These are phyloP conservation scores for Acrocyrtus sp. DNA, from an alignment of 2,888 invertebrate species.

Conservation along the genomic window DNA sequence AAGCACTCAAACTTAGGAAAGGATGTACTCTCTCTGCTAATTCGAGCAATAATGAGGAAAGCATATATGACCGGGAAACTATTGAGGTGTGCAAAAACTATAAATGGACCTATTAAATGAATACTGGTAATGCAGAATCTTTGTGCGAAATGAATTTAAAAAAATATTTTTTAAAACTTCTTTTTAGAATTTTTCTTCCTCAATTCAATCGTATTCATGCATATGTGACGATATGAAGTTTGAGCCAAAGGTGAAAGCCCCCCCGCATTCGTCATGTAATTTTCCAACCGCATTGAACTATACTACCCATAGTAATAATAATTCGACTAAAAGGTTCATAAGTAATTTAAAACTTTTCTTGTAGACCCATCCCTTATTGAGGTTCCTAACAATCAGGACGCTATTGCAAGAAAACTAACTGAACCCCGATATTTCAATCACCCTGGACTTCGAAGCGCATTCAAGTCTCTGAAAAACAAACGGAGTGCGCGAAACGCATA, in stretches of 20 bases:
- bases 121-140: conserved; percentile 5
- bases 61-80: conserved; percentile 10
- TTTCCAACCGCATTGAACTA: neutral
- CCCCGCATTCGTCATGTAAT: neutral
- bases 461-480: conserved; percentile 12
- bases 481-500: conserved; percentile 51
- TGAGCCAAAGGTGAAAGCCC: neutral
- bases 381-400: conserved; percentile 17
- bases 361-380: conserved; percentile 29
- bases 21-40: conserved; percentile 20
- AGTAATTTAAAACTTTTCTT: neutral
- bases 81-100: too few species aligned
- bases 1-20: conserved; percentile 17
- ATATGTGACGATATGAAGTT: neutral
- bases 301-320: too few species aligned
- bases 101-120: too few species aligned
- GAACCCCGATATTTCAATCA: conserved; percentile 2
- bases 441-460: conserved; percentile 33
- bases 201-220: neutral
- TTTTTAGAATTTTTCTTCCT: neutral
- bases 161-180: neutral
- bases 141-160: neutral
- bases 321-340: neutral
- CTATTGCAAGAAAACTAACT: neutral
- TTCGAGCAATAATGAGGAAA: conserved; percentile 7